A percentile compares a stretch with the other conserved stretches of the same genome.
phyloP scores from a whole-genome alignment of 1,140 invertebrate species.

The Pemphigus obesinymphae region DNA sequence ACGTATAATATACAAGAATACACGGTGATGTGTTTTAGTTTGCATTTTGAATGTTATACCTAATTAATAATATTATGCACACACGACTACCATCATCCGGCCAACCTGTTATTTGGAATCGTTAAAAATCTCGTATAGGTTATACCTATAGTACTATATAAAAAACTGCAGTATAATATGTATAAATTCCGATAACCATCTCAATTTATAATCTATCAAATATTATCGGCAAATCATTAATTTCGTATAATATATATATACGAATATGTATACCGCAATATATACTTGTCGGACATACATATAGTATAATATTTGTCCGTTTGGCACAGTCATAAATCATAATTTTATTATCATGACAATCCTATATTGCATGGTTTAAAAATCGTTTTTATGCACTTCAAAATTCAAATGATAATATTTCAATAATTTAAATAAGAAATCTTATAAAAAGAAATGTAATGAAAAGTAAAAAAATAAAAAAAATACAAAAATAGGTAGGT shows the following conservation, averaged over 20 bases:
- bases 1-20: not conserved
- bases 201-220: not conserved
- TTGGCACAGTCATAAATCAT: not conserved
- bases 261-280: no score
- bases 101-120: constrained; percentile 16
- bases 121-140: not conserved
- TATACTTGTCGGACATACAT: not conserved
- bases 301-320: not conserved
- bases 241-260: constrained; percentile 9
- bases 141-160: no score
- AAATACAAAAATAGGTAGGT: no score
- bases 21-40: not conserved
- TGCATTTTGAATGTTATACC: not conserved
- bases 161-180: not conserved
- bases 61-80: not conserved
- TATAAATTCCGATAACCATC: not conserved
- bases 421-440: no score
- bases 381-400: not conserved
- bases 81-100: not conserved
- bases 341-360: not conserved
- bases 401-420: no score
- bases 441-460: no score
- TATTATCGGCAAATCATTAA: not conserved
- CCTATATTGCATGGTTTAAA: not conserved
- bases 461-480: no score